Evolutionary conservation across 2,113 vertebrate genomes (phyloP).

Genomic region (Vidua chalybeata): DNA sequence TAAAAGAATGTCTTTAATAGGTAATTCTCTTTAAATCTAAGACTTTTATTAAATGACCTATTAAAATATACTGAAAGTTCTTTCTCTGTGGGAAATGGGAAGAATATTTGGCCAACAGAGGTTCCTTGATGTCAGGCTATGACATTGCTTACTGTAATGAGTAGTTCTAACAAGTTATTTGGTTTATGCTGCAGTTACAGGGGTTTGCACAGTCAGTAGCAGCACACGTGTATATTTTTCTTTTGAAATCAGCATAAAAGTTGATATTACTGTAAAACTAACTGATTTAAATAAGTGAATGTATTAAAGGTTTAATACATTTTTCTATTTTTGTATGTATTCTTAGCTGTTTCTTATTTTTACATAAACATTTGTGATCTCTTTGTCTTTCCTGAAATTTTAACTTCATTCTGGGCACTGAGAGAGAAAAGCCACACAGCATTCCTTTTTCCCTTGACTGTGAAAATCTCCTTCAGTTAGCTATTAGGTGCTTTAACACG

Average conservation of each 20-base stretch:
- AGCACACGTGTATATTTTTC: not conserved
- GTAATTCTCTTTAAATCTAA: not conserved
- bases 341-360: not conserved
- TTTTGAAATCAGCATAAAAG: not conserved
- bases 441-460: not conserved
- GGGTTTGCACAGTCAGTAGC: not conserved
- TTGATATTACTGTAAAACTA: not conserved
- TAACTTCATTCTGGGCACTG: not conserved
- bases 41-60: not conserved
- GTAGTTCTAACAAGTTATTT: not conserved
- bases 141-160: not conserved
- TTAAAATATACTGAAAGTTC: not conserved
- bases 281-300: not conserved
- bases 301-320: not conserved
- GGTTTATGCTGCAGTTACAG: not conserved
- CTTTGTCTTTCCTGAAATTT: not conserved
- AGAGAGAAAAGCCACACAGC: not conserved
- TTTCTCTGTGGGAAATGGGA: not conserved
- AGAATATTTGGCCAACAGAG: not conserved
- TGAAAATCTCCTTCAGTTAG: not conserved
- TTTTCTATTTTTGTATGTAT: not conserved
- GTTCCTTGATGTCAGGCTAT: not conserved
- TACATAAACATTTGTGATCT: not conserved
- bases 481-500: not conserved
- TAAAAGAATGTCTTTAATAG: not conserved